Evolutionary conservation across 2,797 vertebrate genomes (phyloP).

Genomic region (Euphonia xanthogaster): DNA sequence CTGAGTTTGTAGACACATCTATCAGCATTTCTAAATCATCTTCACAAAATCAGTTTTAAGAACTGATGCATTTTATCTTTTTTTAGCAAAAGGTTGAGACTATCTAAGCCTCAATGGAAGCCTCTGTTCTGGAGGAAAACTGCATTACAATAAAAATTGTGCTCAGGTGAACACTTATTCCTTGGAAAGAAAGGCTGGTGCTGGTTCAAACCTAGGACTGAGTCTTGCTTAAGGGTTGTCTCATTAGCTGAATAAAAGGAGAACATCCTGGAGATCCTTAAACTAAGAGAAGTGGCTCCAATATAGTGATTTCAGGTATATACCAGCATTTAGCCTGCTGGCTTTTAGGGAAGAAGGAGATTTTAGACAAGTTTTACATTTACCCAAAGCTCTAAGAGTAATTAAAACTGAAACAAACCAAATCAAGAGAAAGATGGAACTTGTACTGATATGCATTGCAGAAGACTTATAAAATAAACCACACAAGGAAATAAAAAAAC

Average conservation of each 20-base stretch:
- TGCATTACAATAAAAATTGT: not conserved
- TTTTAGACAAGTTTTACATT: not conserved
- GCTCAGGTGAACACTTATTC: not conserved
- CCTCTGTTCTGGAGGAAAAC: not conserved
- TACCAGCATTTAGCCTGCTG: not conserved
- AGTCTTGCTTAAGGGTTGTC: not conserved
- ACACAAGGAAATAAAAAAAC: not conserved
- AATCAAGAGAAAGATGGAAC: not conserved
- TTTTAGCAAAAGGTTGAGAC: not conserved
- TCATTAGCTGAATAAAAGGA: not conserved
- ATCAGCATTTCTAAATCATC: not conserved
- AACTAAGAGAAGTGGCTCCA: not conserved
- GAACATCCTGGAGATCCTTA: not conserved
- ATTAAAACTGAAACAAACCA: not conserved
- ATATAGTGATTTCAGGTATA: not conserved
- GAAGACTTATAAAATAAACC: slow-evolving; percentile 29
- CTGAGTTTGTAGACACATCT: not conserved
- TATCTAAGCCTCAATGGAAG: not conserved
- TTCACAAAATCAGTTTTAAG: not conserved
- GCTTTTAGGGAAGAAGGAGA: not conserved
- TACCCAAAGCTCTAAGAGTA: not conserved
- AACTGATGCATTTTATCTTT: not conserved
- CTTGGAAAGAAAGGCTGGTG: not conserved
- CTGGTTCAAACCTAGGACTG: not conserved
- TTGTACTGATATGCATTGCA: not conserved